phyloP scores from a whole-genome alignment of 2,888 invertebrate genomes.

The Alloplasta piceator region DNA sequence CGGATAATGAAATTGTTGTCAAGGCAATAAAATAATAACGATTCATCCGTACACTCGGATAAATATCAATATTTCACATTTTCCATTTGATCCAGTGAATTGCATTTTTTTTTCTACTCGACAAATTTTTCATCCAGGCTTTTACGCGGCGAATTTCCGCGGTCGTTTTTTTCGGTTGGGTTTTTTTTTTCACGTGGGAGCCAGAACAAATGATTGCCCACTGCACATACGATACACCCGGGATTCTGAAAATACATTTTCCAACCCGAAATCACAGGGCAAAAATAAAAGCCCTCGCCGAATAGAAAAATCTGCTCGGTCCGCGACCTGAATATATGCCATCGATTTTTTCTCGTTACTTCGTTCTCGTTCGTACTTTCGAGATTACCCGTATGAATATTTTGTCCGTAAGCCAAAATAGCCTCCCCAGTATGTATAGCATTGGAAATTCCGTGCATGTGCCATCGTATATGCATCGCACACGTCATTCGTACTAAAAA shows the following conservation, averaged over 20 bases:
- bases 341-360: conserved; percentile 26
- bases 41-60: too few species aligned
- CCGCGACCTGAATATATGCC: neutral
- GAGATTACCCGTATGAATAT: conserved; percentile 14
- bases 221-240: neutral
- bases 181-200: neutral
- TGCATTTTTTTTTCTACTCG: too few species aligned
- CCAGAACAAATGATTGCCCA: neutral
- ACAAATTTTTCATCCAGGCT: too few species aligned
- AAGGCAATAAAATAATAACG: too few species aligned
- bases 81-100: too few species aligned
- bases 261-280: neutral
- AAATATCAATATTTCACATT: too few species aligned
- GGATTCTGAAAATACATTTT: conserved; percentile 1
- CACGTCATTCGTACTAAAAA: neutral
- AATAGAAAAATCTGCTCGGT: conserved; percentile 2
- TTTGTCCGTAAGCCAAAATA: conserved; percentile 7
- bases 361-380: neutral
- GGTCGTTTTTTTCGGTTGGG: neutral
- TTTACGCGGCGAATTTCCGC: too few species aligned
- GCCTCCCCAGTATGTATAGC: neutral
- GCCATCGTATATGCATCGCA: neutral
- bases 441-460: conserved; percentile 6
- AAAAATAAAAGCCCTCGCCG: neutral
- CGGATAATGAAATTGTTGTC: too few species aligned